Percentiles rank a stretch among this genome's conserved stretches.
These are phyloP conservation scores for Tolypeutes matacus DNA, from an alignment of 2,797 vertebrate species.

Conservation along the genomic window DNA sequence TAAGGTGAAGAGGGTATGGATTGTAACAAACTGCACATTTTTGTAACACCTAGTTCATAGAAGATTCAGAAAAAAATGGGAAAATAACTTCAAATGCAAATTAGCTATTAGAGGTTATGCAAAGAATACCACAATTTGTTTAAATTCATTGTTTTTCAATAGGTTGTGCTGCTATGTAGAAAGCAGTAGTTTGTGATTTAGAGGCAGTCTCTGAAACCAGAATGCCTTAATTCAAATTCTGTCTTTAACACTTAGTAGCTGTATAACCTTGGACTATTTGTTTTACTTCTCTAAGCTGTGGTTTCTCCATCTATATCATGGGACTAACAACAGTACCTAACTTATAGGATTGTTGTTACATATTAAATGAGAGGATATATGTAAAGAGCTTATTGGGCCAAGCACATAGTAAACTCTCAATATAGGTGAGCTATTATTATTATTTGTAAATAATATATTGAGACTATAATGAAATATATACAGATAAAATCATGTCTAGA, in stretches of 20 bases:
- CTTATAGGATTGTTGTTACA: not conserved
- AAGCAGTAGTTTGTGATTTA: not conserved
- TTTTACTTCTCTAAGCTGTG: not conserved
- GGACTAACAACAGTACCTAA: not conserved
- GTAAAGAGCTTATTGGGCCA: not conserved
- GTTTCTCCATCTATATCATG: not conserved
- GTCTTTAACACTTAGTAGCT: not conserved
- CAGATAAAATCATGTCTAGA: not conserved
- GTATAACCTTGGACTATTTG: not conserved
- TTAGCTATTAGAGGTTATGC: not conserved
- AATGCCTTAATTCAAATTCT: constrained; percentile 1
- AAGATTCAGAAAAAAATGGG: not conserved
- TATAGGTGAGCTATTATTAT: not conserved
- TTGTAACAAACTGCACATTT: not conserved
- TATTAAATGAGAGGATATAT: not conserved
- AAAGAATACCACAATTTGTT: constrained; percentile 27
- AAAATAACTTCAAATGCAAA: constrained; percentile 35
- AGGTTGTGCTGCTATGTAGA: not conserved
- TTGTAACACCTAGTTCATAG: not conserved
- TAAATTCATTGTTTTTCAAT: not conserved
- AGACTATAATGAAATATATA: constrained; percentile 31
- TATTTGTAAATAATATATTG: not conserved
- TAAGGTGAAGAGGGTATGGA: not conserved
- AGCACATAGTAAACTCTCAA: not conserved
- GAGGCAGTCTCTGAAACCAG: not conserved